A percentile compares a stretch with the other conserved stretches of the same genome.
Evolutionary conservation across 2,888 invertebrate genomes (phyloP).

Genomic region (Netelia fuscicornis): DNA sequence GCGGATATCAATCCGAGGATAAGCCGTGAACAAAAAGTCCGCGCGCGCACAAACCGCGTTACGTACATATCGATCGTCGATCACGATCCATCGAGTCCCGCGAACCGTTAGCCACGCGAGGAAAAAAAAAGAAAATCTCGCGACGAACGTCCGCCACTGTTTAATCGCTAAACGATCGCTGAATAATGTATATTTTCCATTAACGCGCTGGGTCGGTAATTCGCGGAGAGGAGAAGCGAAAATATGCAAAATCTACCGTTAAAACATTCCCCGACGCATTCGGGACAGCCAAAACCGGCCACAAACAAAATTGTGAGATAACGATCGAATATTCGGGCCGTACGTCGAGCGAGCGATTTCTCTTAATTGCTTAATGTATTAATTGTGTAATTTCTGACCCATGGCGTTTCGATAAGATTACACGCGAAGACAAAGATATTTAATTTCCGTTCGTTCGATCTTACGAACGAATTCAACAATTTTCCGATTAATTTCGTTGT

Average conservation of each 20-base stretch:
- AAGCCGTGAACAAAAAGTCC: neutral
- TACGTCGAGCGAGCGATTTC: constrained; percentile 11
- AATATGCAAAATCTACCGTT: constrained; percentile 37
- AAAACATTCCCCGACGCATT: constrained; percentile 38
- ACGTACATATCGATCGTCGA: constrained; percentile 59
- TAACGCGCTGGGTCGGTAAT: constrained; percentile 53
- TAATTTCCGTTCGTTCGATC: neutral
- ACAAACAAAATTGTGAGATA: constrained; percentile 12
- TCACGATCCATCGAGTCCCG: constrained; percentile 20
- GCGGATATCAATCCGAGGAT: neutral
- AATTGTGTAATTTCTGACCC: neutral
- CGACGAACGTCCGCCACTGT: constrained; percentile 36
- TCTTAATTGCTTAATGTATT: constrained; percentile 25
- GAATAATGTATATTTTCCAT: constrained; percentile 56
- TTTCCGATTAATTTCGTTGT: no score
- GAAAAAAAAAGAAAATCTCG: constrained; percentile 15
- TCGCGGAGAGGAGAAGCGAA: constrained; percentile 26
- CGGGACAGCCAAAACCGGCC: neutral
- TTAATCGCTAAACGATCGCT: constrained; percentile 50
- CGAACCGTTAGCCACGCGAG: constrained; percentile 10
- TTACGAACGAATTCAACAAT: neutral
- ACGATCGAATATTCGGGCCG: constrained; percentile 9
- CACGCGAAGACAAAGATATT: neutral
- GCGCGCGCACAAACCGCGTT: constrained; percentile 24
- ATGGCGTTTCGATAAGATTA: neutral